These are phyloP conservation scores for Agrotis exclamationis DNA, from an alignment of 2,888 invertebrate genomes.

Conservation along the genomic window DNA sequence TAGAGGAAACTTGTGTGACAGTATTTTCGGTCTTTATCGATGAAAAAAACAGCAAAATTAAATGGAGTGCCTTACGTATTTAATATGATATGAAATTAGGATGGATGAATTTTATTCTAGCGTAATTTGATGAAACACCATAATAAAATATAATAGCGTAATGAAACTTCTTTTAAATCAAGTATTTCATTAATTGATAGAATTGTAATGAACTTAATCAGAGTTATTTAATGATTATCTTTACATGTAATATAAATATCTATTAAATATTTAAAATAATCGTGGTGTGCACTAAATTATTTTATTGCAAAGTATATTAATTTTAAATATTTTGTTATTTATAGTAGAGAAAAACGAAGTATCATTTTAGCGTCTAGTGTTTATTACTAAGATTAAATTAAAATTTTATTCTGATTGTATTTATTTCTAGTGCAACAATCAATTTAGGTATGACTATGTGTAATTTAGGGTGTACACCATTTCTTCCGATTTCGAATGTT, in stretches of 20 bases:
- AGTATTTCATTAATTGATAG: slow-evolving; percentile 83
- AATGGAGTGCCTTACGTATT: slow-evolving; percentile 91
- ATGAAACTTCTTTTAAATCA: slow-evolving; percentile 85
- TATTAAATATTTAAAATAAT: slow-evolving; percentile 68
- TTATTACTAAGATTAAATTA: slow-evolving; percentile 57
- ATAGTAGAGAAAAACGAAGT: slow-evolving; percentile 54
- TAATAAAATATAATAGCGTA: slow-evolving; percentile 88
- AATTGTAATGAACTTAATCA: slow-evolving; percentile 83
- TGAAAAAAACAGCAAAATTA: slow-evolving; percentile 88
- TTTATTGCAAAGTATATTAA: slow-evolving; percentile 61
- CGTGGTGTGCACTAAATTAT: slow-evolving; percentile 77
- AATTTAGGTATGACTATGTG: slow-evolving; percentile 55
- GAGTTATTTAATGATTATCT: slow-evolving; percentile 79
- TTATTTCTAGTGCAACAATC: slow-evolving; percentile 61
- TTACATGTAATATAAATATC: slow-evolving; percentile 69
- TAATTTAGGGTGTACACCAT: slow-evolving; percentile 61
- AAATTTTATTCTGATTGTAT: slow-evolving; percentile 59
- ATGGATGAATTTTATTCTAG: slow-evolving; percentile 90
- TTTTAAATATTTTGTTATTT: slow-evolving; percentile 70
- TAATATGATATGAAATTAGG: slow-evolving; percentile 90
- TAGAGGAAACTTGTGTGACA: slow-evolving; percentile 78
- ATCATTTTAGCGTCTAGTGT: slow-evolving; percentile 59
- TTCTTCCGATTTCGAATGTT: slow-evolving; percentile 60
- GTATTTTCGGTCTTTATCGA: slow-evolving; percentile 86
- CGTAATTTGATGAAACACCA: slow-evolving; percentile 91